Percentiles rank a stretch among this genome's conserved stretches.
phyloP scores from a whole-genome alignment of 2,113 vertebrate genomes.

The Rhabdornis inornatus region DNA sequence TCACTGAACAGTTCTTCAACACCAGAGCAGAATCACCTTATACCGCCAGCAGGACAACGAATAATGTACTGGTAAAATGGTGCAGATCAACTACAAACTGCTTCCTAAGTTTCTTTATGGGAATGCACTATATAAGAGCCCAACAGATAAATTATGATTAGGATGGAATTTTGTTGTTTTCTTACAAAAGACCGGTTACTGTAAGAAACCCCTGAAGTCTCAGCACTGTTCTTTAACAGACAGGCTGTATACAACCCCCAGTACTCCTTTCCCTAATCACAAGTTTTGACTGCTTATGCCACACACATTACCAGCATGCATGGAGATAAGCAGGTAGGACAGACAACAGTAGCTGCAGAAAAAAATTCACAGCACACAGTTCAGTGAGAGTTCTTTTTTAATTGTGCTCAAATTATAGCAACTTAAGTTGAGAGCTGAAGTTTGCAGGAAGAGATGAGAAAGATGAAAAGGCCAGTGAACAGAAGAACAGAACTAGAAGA shows the following conservation, averaged over 20 bases:
- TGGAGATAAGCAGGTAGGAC: not conserved
- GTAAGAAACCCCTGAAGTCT: not conserved
- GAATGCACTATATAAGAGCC: not conserved
- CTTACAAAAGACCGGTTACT: not conserved
- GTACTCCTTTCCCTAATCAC: not conserved
- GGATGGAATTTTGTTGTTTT: not conserved
- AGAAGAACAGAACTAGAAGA: not conserved
- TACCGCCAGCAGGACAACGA: not conserved
- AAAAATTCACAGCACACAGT: not conserved
- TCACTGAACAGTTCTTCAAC: not conserved
- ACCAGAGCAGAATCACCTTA: not conserved
- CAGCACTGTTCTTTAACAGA: not conserved
- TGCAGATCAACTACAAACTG: not conserved
- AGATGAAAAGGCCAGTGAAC: not conserved
- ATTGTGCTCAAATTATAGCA: not conserved
- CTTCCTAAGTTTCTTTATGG: not conserved
- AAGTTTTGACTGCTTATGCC: not conserved
- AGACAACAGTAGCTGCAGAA: not conserved
- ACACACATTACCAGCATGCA: not conserved
- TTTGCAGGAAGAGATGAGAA: not conserved
- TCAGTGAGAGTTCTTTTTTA: not conserved
- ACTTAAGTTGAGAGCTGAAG: not conserved
- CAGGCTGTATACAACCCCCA: not conserved
- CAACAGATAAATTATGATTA: not conserved
- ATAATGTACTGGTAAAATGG: not conserved